Base-by-base conservation (phyloP, 1,140 invertebrate genomes). In the Zophobas atratus region DNA sequence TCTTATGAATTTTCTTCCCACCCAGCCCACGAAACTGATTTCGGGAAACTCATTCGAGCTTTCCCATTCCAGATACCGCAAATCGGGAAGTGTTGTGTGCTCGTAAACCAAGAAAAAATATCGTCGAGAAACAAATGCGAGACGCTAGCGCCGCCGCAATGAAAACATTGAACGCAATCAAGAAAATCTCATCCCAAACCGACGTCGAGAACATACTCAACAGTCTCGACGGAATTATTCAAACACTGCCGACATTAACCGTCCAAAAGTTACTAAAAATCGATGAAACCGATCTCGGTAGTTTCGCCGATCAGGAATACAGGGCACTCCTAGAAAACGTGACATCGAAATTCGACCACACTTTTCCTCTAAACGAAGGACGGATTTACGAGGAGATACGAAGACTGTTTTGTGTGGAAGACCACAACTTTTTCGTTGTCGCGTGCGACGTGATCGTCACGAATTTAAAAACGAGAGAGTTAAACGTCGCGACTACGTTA, bases 231-330 rank as follows among this genome's bases (percentile, higher is more conserved):
- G 78, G 76, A 63, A 78, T 80, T 84, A 34, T 81, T 1, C 56
- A 81, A 32, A 84, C 84, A 73, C 86, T 94, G 33, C 92, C 93
- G 0, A 89, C 90, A 1, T 73, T 91, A 36, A 93, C 92, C 0
- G 86, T 90, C 8, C 90, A 93, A 81, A 92, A 91, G 82, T 85
- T 93, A 78, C 49, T 85, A 57, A 83, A 86, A 78, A 20, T 89
- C 70, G 88, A 90, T 88, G 8, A 73, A 46, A 57, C 75, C n/a
- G 78, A 87, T 75, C 88, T 86, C 85, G 63, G 76, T 20, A 43
- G 81, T 57, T 85, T 89, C 75, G 87, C 89, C 35, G 76, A 82
- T 6, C 80, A 82, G 36, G 78, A 85, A 2, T 90, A 90, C 78
- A 82, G 86, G 0, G 80, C 81, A 41, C 80, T 91, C 43, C 70